Percentiles rank a stretch among this genome's conserved stretches.
These are phyloP conservation scores for Malurus cyaneus DNA, from an alignment of 2,113 vertebrate genomes.

Conservation along the genomic window DNA sequence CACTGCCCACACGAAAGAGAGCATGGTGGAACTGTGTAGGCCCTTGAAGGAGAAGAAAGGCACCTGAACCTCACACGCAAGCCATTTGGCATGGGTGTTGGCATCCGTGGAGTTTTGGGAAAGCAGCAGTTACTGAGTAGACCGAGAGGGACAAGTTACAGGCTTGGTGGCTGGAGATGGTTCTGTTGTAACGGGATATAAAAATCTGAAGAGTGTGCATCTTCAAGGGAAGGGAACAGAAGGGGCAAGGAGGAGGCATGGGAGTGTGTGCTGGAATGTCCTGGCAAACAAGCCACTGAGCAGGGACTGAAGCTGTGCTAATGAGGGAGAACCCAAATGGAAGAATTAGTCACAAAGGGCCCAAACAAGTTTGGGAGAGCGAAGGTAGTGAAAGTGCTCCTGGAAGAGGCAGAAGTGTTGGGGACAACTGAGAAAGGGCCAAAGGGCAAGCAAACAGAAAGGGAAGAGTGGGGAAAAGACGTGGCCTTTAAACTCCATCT, in stretches of 20 bases:
- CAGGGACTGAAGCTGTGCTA: background rate
- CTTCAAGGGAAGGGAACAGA: background rate
- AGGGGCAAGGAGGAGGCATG: background rate
- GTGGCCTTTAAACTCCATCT: background rate
- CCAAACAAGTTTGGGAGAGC: background rate
- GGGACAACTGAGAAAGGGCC: background rate
- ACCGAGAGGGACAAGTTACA: background rate
- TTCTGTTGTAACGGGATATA: background rate
- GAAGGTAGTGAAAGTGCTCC: background rate
- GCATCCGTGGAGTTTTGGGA: background rate
- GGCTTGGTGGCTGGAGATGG: background rate
- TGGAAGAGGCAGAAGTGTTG: background rate
- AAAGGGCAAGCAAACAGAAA: background rate
- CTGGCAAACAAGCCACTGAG: background rate
- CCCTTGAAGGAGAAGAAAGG: background rate
- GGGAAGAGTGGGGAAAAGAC: background rate
- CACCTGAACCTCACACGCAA: fast-evolving
- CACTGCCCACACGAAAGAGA: background rate
- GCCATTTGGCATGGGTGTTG: background rate
- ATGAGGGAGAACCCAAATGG: background rate
- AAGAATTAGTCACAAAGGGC: background rate
- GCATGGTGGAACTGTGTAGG: background rate
- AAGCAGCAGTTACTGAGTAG: background rate
- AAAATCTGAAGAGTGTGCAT: background rate
- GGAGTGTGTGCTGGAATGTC: background rate